A percentile compares a stretch with the other conserved stretches of the same genome.
These are phyloP conservation scores for Tachysurus vachellii DNA, from an alignment of 2,113 vertebrate species.

Conservation along the genomic window DNA sequence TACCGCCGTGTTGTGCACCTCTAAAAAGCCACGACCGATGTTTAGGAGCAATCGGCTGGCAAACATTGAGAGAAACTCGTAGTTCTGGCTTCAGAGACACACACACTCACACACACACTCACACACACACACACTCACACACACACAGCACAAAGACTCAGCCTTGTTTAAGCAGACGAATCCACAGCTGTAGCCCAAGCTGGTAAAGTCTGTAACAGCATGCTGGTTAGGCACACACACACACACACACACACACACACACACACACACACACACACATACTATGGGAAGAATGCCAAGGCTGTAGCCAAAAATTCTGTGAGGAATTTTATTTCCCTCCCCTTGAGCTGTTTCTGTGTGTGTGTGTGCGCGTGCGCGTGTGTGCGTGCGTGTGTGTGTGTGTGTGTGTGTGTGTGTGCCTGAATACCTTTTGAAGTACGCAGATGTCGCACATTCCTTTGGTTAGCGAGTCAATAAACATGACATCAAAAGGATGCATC, in stretches of 20 bases:
- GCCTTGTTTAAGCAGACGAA: conserved; percentile 54
- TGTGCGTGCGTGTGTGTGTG: conserved; percentile 29
- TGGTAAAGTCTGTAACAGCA: conserved; percentile 46
- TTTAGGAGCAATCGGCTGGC: conserved; percentile 65
- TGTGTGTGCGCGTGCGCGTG: conserved; percentile 7
- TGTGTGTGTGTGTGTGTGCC: conserved; percentile 24
- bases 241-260: conserved; percentile 52
- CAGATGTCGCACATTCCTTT: conserved; percentile 53
- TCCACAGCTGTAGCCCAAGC: conserved; percentile 58
- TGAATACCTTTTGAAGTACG: conserved; percentile 52
- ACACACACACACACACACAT: conserved; percentile 54
- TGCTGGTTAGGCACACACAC: conserved; percentile 37
- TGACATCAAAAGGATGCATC: conserved; percentile 57
- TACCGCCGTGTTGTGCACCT: conserved; percentile 55
- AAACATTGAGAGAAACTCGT: conserved; percentile 52
- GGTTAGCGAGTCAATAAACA: conserved; percentile 56
- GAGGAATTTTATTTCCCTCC: conserved; percentile 61
- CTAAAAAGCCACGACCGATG: conserved; percentile 53
- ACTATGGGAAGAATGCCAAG: conserved; percentile 45
- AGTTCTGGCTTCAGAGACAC: conserved; percentile 22
- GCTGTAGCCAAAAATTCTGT: conserved; percentile 41
- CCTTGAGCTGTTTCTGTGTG: conserved; percentile 34
- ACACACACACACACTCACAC: conserved; percentile 54
- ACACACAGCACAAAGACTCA: conserved; percentile 51
- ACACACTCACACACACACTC: conserved; percentile 39